These are phyloP conservation scores for Ramazzottius varieornatus DNA, from an alignment of 2,888 invertebrate genomes.

Conservation along the genomic window DNA sequence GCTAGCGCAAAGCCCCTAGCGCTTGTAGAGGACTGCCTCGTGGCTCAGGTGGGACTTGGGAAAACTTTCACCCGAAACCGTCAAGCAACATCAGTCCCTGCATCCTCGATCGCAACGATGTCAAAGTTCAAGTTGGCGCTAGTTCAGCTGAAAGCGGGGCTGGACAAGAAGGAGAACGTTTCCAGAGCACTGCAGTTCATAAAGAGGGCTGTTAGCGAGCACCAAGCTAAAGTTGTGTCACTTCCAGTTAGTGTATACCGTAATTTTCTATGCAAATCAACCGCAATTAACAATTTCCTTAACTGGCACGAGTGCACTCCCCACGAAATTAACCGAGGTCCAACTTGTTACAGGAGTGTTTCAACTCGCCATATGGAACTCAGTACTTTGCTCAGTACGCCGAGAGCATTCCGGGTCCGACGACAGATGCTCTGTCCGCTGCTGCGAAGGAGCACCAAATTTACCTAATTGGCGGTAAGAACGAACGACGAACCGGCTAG, in stretches of 20 bases:
- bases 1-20: too few relatives aligned
- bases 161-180: constrained; percentile 47
- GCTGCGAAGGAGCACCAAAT: constrained; percentile 47
- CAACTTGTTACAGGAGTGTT: constrained; percentile 41
- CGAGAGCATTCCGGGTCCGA: constrained; percentile 55
- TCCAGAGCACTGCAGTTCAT: constrained; percentile 42
- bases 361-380: constrained; percentile 76
- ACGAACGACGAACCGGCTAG: not conserved
- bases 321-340: too few relatives aligned
- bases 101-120: not conserved
- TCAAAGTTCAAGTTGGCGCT: constrained; percentile 43
- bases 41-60: too few relatives aligned
- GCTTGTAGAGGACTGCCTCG: too few relatives aligned
- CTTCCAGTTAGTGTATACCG: constrained; percentile 31
- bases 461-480: constrained; percentile 45
- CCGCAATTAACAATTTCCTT: too few relatives aligned
- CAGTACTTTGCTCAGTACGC: constrained; percentile 49
- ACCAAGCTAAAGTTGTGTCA: constrained; percentile 35
- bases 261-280: too few relatives aligned
- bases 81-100: too few relatives aligned
- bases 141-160: constrained; percentile 50
- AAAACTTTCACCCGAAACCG: too few relatives aligned
- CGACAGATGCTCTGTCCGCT: constrained; percentile 39
- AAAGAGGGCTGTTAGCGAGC: constrained; percentile 33
- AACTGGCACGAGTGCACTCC: too few relatives aligned